Percentiles rank a stretch among this genome's conserved stretches.
These are phyloP conservation scores for Ophiodon elongatus DNA, from an alignment of 2,113 vertebrate species.

Conservation along the genomic window DNA sequence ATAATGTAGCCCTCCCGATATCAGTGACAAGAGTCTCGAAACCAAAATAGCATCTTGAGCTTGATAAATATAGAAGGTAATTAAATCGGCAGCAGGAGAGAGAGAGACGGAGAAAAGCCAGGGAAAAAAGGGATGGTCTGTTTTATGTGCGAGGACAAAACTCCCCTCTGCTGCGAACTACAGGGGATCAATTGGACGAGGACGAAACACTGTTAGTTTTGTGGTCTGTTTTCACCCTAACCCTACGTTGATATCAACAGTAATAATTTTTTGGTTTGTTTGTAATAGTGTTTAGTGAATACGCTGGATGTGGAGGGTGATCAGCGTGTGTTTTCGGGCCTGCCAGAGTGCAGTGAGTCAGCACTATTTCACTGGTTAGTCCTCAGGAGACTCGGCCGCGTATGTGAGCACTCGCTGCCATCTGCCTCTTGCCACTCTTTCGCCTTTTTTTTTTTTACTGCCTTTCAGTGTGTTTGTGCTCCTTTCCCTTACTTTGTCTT, in stretches of 20 bases:
- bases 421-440: conserved; percentile 58
- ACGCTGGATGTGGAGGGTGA: not conserved
- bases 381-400: conserved; percentile 60
- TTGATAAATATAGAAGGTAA: conserved; percentile 85
- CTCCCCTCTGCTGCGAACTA: conserved; percentile 42
- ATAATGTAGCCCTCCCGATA: conserved; percentile 79
- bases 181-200: conserved; percentile 13
- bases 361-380: conserved; percentile 73
- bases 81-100: conserved; percentile 80
- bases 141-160: conserved; percentile 63
- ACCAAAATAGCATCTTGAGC: conserved; percentile 83
- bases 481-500: not conserved
- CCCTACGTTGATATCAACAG: not conserved
- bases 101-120: conserved; percentile 73
- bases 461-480: not conserved
- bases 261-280: not conserved
- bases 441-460: conserved; percentile 19
- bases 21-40: conserved; percentile 81
- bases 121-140: conserved; percentile 66
- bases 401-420: conserved; percentile 55
- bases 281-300: not conserved
- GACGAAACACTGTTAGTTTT: not conserved
- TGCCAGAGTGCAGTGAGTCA: conserved; percentile 77
- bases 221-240: not conserved
- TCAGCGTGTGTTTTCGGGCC: conserved; percentile 50